These are phyloP conservation scores for Ptiloglossa arizonensis DNA, from an alignment of 1,140 invertebrate genomes.

Conservation along the genomic window DNA sequence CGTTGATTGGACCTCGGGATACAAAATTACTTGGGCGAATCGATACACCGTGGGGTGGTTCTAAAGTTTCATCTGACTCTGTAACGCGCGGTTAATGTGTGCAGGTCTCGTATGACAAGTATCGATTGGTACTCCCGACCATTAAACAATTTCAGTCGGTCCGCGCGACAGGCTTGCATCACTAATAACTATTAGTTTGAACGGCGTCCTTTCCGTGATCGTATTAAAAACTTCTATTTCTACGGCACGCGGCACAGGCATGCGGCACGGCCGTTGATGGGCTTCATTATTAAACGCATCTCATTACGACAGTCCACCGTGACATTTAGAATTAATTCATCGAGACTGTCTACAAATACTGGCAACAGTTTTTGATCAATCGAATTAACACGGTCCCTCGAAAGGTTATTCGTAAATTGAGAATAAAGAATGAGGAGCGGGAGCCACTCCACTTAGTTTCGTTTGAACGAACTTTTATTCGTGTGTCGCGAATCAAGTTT, in stretches of 20 bases:
- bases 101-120: too few species aligned
- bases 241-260: neutral
- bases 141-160: conserved; percentile 28
- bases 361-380: too few species aligned
- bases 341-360: neutral
- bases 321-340: conserved; percentile 1
- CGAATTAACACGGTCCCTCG: too few species aligned
- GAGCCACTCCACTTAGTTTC: too few species aligned
- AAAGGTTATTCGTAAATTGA: too few species aligned
- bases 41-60: neutral
- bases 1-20: neutral
- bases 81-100: neutral
- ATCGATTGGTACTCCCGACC: conserved; percentile 11
- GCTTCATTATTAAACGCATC: conserved; percentile 2
- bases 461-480: too few species aligned
- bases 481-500: too few species aligned
- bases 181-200: conserved; percentile 7
- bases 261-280: neutral
- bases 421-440: too few species aligned
- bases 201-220: conserved; percentile 14
- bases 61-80: neutral
- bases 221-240: conserved; percentile 39
- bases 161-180: neutral
- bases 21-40: neutral
- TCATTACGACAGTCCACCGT: neutral